Evolutionary conservation across 2,113 vertebrate genomes (phyloP).

Genomic region (Centropus unirufus): DNA sequence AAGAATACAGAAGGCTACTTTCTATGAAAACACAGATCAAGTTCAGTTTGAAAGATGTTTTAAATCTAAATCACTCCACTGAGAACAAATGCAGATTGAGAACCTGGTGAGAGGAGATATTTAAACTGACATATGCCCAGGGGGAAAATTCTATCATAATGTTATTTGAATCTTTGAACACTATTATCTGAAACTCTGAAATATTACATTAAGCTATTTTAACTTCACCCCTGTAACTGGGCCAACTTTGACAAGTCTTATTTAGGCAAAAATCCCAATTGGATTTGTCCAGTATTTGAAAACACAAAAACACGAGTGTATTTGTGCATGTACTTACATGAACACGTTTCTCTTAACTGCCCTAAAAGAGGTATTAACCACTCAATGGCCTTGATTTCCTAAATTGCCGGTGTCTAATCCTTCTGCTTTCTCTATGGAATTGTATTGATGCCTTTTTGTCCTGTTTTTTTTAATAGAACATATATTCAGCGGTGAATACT

Average conservation of each 20-base stretch:
- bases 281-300: background rate
- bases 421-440: background rate
- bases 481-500: background rate
- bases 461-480: background rate
- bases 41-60: constrained; percentile 61
- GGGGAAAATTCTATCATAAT: constrained; percentile 67
- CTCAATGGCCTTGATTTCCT: background rate
- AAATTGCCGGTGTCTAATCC: background rate
- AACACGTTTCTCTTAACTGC: background rate
- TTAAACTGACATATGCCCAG: constrained; percentile 61
- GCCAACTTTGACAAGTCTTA: background rate
- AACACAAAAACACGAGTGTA: background rate
- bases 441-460: background rate
- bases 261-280: background rate
- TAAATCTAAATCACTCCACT: constrained; percentile 65
- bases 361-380: background rate
- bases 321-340: background rate
- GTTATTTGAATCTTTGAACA: constrained; percentile 66
- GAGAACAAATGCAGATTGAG: constrained; percentile 60
- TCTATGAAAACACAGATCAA: constrained; percentile 39
- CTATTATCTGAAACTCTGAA: constrained; percentile 55
- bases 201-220: constrained; percentile 22
- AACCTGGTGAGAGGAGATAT: constrained; percentile 68
- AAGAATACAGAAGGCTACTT: constrained; percentile 35
- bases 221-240: background rate